phyloP scores from a whole-genome alignment of 1,140 invertebrate genomes.

The Drosophila sucinea region DNA sequence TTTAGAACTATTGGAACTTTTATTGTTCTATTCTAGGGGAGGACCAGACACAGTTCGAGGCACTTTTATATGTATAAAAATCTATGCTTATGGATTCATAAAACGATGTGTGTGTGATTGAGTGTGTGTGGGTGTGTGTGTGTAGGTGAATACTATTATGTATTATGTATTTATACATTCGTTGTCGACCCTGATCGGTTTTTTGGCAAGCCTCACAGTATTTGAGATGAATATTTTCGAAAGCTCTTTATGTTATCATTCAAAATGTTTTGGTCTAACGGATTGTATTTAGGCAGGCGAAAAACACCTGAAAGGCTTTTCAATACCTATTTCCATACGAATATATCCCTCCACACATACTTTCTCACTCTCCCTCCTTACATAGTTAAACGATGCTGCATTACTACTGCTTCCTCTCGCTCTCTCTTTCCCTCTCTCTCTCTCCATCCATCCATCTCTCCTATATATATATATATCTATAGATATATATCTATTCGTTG shows the following conservation, averaged over 20 bases:
- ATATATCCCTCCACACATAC: constrained; percentile 10
- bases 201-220: constrained; percentile 60
- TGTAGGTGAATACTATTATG: constrained; percentile 1
- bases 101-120: not conserved
- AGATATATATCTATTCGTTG: not conserved
- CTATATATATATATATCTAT: constrained; percentile 47
- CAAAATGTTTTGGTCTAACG: constrained; percentile 62
- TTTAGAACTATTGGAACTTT: constrained; percentile 28
- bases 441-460: constrained; percentile 18
- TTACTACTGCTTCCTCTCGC: not conserved
- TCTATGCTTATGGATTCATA: not conserved
- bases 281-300: constrained; percentile 30
- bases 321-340: constrained; percentile 38
- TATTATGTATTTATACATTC: constrained; percentile 50
- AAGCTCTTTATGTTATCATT: constrained; percentile 60
- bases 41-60: constrained; percentile 9
- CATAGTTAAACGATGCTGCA: constrained; percentile 4
- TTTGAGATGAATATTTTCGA: constrained; percentile 40
- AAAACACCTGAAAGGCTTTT: constrained; percentile 68
- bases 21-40: not conserved
- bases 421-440: constrained; percentile 5
- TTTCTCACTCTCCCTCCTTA: constrained; percentile 15
- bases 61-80: constrained; percentile 15
- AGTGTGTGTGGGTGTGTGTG: constrained; percentile 6
- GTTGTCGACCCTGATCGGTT: constrained; percentile 66